Evolutionary conservation across 2,888 invertebrate genomes (phyloP).

Genomic region (Poecilus cupreus): DNA sequence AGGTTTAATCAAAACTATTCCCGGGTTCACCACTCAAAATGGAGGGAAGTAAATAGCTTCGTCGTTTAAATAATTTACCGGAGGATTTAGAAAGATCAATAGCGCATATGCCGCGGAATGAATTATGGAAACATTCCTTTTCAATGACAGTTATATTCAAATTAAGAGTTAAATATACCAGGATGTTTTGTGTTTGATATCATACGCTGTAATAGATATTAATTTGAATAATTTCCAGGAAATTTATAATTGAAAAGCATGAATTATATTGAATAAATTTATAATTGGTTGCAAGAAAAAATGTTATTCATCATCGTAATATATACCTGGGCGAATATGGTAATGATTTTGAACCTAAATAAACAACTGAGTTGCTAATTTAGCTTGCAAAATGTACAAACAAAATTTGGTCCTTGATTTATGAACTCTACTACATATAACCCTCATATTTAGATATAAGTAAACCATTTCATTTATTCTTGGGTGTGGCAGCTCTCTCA

Average conservation of each 20-base stretch:
- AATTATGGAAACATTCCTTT: background rate
- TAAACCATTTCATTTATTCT: too few relatives aligned
- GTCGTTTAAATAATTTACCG: conserved; percentile 16
- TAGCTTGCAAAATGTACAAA: too few relatives aligned
- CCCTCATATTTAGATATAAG: background rate
- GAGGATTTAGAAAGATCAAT: background rate
- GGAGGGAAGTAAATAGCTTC: background rate
- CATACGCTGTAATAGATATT: background rate
- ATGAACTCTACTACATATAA: too few relatives aligned
- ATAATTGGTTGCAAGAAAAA: conserved; percentile 21
- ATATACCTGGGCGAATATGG: conserved; percentile 22
- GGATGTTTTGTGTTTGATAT: background rate
- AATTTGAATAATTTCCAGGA: background rate
- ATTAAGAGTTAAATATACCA: background rate
- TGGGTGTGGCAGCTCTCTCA: too few relatives aligned
- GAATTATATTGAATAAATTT: background rate
- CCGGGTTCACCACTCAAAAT: background rate
- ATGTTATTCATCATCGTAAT: conserved; percentile 9
- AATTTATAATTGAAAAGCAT: conserved; percentile 18
- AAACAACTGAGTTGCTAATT: background rate
- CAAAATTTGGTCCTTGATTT: too few relatives aligned
- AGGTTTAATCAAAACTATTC: background rate
- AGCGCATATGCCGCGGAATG: background rate
- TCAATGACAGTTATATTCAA: background rate
- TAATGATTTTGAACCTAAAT: background rate